Percentiles rank a stretch among this genome's conserved stretches.
Conservation (phyloP, 2,888 invertebrate species). For the Acleris holmiana region DNA sequence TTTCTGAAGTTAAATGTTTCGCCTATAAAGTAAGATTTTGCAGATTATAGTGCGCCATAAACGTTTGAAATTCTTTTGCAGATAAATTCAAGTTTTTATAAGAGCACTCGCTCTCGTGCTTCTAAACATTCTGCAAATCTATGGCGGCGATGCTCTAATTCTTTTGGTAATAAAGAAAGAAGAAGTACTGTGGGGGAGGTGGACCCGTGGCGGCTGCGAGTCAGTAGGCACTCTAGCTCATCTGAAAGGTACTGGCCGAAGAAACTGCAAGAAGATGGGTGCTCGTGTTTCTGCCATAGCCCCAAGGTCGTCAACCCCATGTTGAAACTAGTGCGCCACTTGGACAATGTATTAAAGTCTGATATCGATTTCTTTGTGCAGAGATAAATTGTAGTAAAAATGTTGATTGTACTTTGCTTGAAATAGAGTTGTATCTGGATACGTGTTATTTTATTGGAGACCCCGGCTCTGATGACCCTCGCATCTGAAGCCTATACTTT, state of each 20-base stretch:
- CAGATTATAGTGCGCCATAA: not conserved
- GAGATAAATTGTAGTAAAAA: constrained; percentile 20
- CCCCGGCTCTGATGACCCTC: too few species aligned
- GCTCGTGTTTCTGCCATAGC: constrained; percentile 46
- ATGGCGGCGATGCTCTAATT: constrained; percentile 46
- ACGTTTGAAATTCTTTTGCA: constrained; percentile 25
- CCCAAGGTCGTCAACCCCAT: constrained; percentile 59
- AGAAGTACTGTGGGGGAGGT: constrained; percentile 43
- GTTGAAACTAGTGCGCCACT: constrained; percentile 62
- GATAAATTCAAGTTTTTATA: constrained; percentile 25
- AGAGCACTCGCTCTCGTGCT: constrained; percentile 32
- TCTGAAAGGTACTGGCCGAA: constrained; percentile 49
- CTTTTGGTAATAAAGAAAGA: constrained; percentile 41
- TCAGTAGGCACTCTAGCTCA: constrained; percentile 38
- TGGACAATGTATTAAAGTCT: constrained; percentile 59
- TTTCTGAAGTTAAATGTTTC: too few species aligned
- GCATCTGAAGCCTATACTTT: too few species aligned
- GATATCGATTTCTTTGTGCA: constrained; percentile 51
- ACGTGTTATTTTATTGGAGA: constrained; percentile 18
- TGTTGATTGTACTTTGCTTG: constrained; percentile 4
- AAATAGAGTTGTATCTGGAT: not conserved
- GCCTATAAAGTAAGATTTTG: too few species aligned
- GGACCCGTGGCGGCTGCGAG: constrained; percentile 52
- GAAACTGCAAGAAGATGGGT: constrained; percentile 29
- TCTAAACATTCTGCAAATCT: constrained; percentile 49